A percentile compares a stretch with the other conserved stretches of the same genome.
These are phyloP conservation scores for Nematopogon swammerdamellus DNA, from an alignment of 2,888 invertebrate species.

Conservation along the genomic window DNA sequence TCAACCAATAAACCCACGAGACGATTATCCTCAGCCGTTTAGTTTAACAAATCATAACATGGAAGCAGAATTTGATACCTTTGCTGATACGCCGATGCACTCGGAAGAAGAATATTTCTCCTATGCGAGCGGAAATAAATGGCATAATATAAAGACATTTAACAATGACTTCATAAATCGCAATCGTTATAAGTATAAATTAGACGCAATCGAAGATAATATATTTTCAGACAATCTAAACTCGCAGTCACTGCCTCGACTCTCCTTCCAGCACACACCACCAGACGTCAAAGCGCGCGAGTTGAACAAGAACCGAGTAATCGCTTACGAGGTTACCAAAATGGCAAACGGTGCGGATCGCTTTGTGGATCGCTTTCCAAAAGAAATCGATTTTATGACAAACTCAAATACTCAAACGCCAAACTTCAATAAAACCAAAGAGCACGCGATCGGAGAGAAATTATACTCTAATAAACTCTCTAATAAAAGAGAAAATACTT, in stretches of 20 bases:
- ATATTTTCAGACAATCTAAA: conserved; percentile 6
- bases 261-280: background rate
- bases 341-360: no score
- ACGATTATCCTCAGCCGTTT: conserved; percentile 12
- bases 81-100: conserved; percentile 21
- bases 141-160: conserved; percentile 40
- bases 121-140: conserved; percentile 24
- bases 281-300: background rate
- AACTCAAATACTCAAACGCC: no score
- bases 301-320: background rate
- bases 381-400: no score
- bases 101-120: conserved; percentile 15
- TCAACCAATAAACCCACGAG: no score
- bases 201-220: conserved; percentile 17
- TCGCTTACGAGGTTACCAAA: background rate
- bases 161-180: conserved; percentile 31
- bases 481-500: conserved; percentile 14
- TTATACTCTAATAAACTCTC: no score
- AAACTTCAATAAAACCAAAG: no score
- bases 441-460: no score
- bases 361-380: no score
- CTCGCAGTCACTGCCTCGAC: background rate
- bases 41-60: conserved; percentile 12
- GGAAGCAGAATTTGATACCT: background rate
- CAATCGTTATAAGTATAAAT: no score